phyloP scores from a whole-genome alignment of 2,797 vertebrate genomes.

The Pseudomugil tenellus region DNA sequence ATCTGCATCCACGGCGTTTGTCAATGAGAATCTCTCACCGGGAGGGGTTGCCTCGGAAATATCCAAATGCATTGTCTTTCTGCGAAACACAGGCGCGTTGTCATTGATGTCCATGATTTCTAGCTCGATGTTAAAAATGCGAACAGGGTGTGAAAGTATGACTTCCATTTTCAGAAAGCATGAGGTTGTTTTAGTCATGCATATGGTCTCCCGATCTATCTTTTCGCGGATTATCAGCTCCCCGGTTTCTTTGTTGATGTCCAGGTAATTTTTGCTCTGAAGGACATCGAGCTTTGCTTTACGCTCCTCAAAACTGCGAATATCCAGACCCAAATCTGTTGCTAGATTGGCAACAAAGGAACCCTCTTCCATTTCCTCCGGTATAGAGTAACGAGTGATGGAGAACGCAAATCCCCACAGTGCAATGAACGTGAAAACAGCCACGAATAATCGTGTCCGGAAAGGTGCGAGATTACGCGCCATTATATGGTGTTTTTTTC shows the following conservation, averaged over 20 bases:
- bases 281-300: constrained; percentile 83
- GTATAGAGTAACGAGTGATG: constrained; percentile 85
- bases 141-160: constrained; percentile 80
- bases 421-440: constrained; percentile 59
- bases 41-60: constrained; percentile 83
- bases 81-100: constrained; percentile 85
- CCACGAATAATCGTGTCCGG: constrained; percentile 50
- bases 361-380: constrained; percentile 85
- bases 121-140: constrained; percentile 85
- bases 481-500: constrained; percentile 38
- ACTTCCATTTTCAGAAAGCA: constrained; percentile 86
- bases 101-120: constrained; percentile 87
- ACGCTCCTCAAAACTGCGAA: constrained; percentile 76
- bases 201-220: constrained; percentile 83
- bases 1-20: constrained; percentile 87
- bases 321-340: constrained; percentile 82
- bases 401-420: constrained; percentile 75
- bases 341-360: constrained; percentile 85
- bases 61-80: constrained; percentile 83
- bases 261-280: constrained; percentile 83
- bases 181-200: constrained; percentile 79
- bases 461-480: constrained; percentile 37
- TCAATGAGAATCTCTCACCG: constrained; percentile 86
- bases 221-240: constrained; percentile 82
- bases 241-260: constrained; percentile 83